Base-by-base conservation (phyloP, 2,888 invertebrate species). In the Gnatocerus cornutus region DNA sequence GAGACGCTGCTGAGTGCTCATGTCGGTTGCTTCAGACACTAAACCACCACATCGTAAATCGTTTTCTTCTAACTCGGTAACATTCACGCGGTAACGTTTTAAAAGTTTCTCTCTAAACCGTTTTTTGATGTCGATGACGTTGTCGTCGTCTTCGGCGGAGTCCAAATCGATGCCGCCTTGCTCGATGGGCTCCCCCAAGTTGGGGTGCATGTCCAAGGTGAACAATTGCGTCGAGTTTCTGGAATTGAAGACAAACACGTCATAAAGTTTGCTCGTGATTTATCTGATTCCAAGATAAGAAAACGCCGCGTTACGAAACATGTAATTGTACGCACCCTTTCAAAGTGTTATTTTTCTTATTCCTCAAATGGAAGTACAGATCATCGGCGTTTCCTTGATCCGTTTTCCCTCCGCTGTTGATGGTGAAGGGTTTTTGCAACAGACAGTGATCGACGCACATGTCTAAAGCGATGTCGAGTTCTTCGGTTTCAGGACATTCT, bases 161-260 rank as follows among this genome's bases (percentile, higher is more conserved):
- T 92, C 92, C 84, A 93, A 88, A 86, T 92, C 92, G 73, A 93
- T 91, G 55, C 93, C 93, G 68, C 93, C 86, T 78, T 92, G 91
- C 84, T 93, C 92, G 55, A 89, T 90, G 5, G 93, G 92, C 77
- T 92, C 92, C 50, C 91, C 92, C 72, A 93, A 86, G 82, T 92
- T 91, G 16, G 91, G 90, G 81, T 93, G 93, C 86, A 93, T 92
- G 83, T 91, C 90, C 43, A 84, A 64, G 0, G 79, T 80, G 48
- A 83, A 78, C 37, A 61, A 13, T 13, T 75, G 74, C 14, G 80
- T 68, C 7, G 45, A 64, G 33, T 64, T 67, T 41, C 72, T 69
- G 30, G 7, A 39, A 41, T 41, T 43, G n/a, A 21, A 21, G 21
- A 21, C 21, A 21, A 21, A 21, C 21, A 21, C 1, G 4, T 21